These are phyloP conservation scores for Aradus depressus DNA, from an alignment of 2,888 invertebrate species.

Conservation along the genomic window DNA sequence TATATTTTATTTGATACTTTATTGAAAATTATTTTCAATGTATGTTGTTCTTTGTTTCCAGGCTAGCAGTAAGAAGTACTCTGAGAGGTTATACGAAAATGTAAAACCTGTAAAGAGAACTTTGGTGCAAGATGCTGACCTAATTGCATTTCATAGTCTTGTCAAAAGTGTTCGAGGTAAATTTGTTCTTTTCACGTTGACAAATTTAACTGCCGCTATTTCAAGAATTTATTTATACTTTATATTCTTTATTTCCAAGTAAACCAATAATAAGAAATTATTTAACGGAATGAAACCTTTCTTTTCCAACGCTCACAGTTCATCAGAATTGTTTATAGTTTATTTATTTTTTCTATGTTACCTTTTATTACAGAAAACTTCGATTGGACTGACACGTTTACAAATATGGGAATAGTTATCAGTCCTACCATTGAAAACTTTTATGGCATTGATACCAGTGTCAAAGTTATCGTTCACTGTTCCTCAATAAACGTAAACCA, in stretches of 20 bases:
- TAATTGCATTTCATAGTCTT: slow-evolving; percentile 72
- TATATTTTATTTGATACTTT: too few relatives aligned
- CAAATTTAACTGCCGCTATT: too few relatives aligned
- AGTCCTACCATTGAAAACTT: slow-evolving; percentile 75
- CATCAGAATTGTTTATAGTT: neutral
- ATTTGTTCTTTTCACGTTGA: slow-evolving; percentile 35
- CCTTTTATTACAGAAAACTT: slow-evolving; percentile 52
- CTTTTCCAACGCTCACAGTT: too few relatives aligned
- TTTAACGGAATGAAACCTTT: neutral
- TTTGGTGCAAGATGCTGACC: slow-evolving; percentile 56
- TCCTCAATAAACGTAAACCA: slow-evolving; percentile 36
- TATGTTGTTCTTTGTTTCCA: neutral
- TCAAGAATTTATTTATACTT: too few relatives aligned
- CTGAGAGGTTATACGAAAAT: slow-evolving; percentile 27
- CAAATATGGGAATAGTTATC: slow-evolving; percentile 80
- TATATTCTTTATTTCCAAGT: neutral
- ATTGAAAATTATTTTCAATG: slow-evolving; percentile 40
- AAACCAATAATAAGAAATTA: slow-evolving; percentile 20
- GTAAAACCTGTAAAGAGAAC: slow-evolving; percentile 47
- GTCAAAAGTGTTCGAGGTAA: slow-evolving; percentile 66
- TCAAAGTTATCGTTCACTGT: slow-evolving; percentile 71
- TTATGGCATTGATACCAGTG: slow-evolving; percentile 69
- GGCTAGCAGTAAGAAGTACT: neutral
- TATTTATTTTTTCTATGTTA: slow-evolving; percentile 16
- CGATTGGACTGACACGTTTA: slow-evolving; percentile 56